Evolutionary conservation across 2,888 invertebrate genomes (phyloP).

Genomic region (Netelia inedita): DNA sequence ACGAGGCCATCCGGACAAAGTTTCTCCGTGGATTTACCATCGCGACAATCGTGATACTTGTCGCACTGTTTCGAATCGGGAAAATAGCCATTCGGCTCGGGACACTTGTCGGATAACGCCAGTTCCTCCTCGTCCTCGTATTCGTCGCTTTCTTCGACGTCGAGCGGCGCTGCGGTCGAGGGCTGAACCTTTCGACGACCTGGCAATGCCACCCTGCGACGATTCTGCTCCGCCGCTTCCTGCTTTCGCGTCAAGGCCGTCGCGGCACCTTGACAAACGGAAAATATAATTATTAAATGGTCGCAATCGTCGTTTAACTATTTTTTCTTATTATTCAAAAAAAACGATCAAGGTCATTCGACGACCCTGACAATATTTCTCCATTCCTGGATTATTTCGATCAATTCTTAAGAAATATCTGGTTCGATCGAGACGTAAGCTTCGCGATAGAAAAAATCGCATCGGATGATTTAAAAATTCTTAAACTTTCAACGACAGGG

Average conservation of each 20-base stretch:
- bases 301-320: background rate
- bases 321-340: constrained; percentile 2
- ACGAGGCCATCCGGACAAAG: constrained; percentile 96
- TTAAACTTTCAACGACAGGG: too few species aligned
- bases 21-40: constrained; percentile 91
- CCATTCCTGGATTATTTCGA: too few species aligned
- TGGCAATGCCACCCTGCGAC: constrained; percentile 77
- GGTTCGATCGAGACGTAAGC: too few species aligned
- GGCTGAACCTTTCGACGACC: constrained; percentile 75
- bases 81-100: constrained; percentile 93
- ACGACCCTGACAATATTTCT: too few species aligned
- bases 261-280: constrained; percentile 74
- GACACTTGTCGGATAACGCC: constrained; percentile 90
- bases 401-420: too few species aligned
- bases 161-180: constrained; percentile 51
- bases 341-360: background rate
- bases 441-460: too few species aligned
- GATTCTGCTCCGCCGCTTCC: constrained; percentile 81
- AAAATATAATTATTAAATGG: constrained; percentile 34
- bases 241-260: constrained; percentile 81
- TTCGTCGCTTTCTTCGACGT: constrained; percentile 67
- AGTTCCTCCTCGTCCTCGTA: constrained; percentile 85
- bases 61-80: constrained; percentile 95
- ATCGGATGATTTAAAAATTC: too few species aligned
- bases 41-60: constrained; percentile 93